These are phyloP conservation scores for Hoplodrina blanda DNA, from an alignment of 2,888 invertebrate species.

Conservation along the genomic window DNA sequence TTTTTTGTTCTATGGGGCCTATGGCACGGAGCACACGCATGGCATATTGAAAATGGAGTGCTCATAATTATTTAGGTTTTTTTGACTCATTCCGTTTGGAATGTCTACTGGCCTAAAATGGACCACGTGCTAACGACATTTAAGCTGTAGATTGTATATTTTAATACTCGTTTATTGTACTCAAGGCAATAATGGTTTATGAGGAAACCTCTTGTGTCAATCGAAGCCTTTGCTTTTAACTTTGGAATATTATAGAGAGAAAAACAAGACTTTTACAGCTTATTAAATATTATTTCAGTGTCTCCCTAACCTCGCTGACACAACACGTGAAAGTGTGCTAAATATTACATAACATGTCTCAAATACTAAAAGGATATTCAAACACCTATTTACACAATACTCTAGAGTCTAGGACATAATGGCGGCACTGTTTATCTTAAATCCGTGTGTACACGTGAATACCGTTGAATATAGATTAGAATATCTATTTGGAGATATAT, in stretches of 20 bases:
- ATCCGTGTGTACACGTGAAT: slow-evolving; percentile 17
- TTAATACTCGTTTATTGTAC: too few species aligned
- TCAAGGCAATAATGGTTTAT: too few species aligned
- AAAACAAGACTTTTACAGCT: background rate
- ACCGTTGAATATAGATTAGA: slow-evolving; percentile 30
- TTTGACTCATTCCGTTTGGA: background rate
- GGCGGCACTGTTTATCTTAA: slow-evolving; percentile 31
- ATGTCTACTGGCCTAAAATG: background rate
- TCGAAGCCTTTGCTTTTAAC: too few species aligned
- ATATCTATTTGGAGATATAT: slow-evolving; percentile 1
- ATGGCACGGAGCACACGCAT: background rate
- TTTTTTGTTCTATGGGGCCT: background rate
- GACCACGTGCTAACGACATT: too few species aligned
- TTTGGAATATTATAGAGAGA: too few species aligned
- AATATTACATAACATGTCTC: slow-evolving; percentile 50
- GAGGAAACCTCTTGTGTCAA: too few species aligned
- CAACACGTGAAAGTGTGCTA: slow-evolving; percentile 54
- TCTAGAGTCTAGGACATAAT: slow-evolving; percentile 42
- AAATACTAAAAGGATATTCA: slow-evolving; percentile 57
- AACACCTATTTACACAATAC: slow-evolving; percentile 38
- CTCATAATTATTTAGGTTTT: background rate
- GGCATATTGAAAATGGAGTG: slow-evolving; percentile 12
- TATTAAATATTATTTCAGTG: slow-evolving; percentile 21
- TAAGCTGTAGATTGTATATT: too few species aligned
- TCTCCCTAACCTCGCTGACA: slow-evolving; percentile 14